Conservation (phyloP, 2,888 invertebrate species). For the Lasioglossum morio region DNA sequence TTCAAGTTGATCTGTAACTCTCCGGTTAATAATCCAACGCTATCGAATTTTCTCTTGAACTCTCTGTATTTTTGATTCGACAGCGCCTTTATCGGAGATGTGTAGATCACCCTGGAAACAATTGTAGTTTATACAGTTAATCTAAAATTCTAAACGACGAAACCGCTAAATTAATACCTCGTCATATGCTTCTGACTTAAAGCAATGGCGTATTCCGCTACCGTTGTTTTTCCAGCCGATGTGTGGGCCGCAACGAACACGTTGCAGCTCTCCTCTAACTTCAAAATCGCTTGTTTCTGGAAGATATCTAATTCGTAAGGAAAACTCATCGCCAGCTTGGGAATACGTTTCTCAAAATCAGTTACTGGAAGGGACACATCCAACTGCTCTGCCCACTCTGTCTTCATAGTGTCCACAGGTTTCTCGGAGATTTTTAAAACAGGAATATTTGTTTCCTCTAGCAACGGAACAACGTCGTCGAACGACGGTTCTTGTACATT, state of each 20-base stretch:
- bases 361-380: slow-evolving; percentile 92
- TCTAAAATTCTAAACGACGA: not conserved
- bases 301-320: slow-evolving; percentile 98
- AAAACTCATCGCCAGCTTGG: slow-evolving; percentile 93
- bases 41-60: slow-evolving; percentile 96
- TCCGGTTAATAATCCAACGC: slow-evolving; percentile 97
- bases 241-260: slow-evolving; percentile 99
- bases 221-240: slow-evolving; percentile 99
- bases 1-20: slow-evolving; percentile 98
- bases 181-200: slow-evolving; percentile 96
- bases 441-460: slow-evolving; percentile 84
- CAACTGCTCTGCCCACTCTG: slow-evolving; percentile 95
- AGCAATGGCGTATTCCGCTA: slow-evolving; percentile 99
- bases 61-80: slow-evolving; percentile 99
- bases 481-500: slow-evolving; percentile 60
- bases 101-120: slow-evolving; percentile 93
- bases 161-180: slow-evolving; percentile 85
- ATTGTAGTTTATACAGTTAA: slow-evolving; percentile 11
- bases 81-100: slow-evolving; percentile 99
- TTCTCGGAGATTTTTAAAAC: slow-evolving; percentile 89
- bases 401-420: slow-evolving; percentile 85
- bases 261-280: slow-evolving; percentile 96
- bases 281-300: slow-evolving; percentile 98
- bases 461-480: slow-evolving; percentile 78
- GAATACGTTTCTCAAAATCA: slow-evolving; percentile 92